phyloP scores from a whole-genome alignment of 2,797 vertebrate species.

The Falco naumanni region DNA sequence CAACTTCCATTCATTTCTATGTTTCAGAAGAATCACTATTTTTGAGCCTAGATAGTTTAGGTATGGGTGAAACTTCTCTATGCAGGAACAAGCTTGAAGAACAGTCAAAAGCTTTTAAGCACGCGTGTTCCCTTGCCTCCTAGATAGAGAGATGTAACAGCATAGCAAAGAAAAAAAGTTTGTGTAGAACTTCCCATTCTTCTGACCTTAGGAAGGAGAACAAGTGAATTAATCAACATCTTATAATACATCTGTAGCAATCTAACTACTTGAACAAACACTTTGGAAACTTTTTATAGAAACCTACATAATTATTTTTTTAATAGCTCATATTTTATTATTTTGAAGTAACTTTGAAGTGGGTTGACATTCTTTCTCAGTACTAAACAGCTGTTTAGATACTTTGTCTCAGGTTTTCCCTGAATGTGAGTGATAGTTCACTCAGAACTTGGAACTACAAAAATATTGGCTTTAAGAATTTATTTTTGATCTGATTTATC shows the following conservation, averaged over 20 bases:
- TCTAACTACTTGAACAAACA: not conserved
- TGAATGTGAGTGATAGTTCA: not conserved
- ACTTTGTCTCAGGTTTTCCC: not conserved
- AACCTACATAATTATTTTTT: fast-evolving
- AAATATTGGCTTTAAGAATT: not conserved
- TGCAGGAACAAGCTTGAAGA: not conserved
- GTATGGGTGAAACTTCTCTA: not conserved
- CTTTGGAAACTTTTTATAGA: not conserved
- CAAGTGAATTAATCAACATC: not conserved
- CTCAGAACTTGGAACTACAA: not conserved
- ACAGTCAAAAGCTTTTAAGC: not conserved
- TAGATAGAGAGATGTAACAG: not conserved
- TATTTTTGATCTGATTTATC: not conserved
- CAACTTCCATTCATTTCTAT: not conserved
- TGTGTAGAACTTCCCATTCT: not conserved
- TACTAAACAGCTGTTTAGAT: not conserved
- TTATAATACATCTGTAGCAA: not conserved
- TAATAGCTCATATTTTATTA: not conserved
- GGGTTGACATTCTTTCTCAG: not conserved
- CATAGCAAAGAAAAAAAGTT: not conserved
- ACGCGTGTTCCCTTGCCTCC: not conserved
- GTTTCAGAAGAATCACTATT: not conserved
- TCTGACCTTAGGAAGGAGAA: not conserved
- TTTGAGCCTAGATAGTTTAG: not conserved
- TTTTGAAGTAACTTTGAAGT: not conserved